phyloP scores from a whole-genome alignment of 2,113 vertebrate genomes.

The Lepidothrix coronata region DNA sequence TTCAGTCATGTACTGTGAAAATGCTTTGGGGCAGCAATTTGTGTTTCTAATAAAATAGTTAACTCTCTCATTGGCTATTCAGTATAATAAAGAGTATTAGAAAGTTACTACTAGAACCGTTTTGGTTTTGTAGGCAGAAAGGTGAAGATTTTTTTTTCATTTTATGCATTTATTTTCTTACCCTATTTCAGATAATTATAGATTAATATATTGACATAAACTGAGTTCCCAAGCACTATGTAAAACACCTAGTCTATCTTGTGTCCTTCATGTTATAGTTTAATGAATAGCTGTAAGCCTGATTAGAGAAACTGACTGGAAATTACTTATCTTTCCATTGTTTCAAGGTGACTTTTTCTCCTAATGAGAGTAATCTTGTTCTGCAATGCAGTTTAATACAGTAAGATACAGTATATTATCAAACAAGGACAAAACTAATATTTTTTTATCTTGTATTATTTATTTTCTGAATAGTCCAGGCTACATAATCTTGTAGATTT shows the following conservation, averaged over 20 bases:
- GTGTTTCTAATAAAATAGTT: background rate
- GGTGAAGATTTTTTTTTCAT: background rate
- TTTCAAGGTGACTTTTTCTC: constrained; percentile 44
- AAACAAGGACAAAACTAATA: background rate
- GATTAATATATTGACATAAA: background rate
- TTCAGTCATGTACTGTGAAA: background rate
- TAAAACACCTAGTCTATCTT: background rate
- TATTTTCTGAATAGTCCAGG: background rate
- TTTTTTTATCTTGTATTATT: background rate
- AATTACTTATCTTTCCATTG: constrained; percentile 8
- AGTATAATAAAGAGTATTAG: background rate
- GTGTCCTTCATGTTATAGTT: background rate
- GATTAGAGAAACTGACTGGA: constrained; percentile 18
- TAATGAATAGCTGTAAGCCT: background rate
- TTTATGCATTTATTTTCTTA: background rate
- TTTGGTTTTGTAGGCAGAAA: background rate
- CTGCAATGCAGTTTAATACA: background rate
- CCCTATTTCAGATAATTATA: background rate
- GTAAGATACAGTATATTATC: background rate
- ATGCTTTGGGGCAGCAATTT: background rate
- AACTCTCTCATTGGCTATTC: background rate
- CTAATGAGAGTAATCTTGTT: constrained; percentile 18
- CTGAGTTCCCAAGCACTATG: background rate
- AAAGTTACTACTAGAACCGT: background rate
- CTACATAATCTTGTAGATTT: background rate